Evolutionary conservation across 2,888 invertebrate species (phyloP), one percentile per base, ranked within the genome.

Genomic region (Dinocampus coccinellae): DNA sequence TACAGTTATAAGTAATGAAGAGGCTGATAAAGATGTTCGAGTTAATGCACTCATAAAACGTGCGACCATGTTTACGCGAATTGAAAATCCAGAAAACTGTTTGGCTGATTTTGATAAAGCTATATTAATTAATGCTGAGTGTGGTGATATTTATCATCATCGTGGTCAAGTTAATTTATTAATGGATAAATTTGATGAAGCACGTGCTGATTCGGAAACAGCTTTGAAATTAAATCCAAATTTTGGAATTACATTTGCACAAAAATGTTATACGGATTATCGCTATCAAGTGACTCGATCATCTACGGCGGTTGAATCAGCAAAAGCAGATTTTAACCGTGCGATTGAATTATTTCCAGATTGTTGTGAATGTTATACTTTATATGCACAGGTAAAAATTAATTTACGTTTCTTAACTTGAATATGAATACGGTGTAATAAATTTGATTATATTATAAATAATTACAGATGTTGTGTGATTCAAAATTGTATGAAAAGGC

Each of bases 71-170:
- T 91, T 92, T 78, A 93, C 97, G 87, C 96, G 97, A 84, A 88
- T 93, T 66, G 94, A 94, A 79, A 90, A 93, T 75, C 90, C 92
- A 39, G 92, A 92, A 47, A 91, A 91, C 74, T 95, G 95, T 77
- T 89, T 96, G 78, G 91, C 90, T 67, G 96, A 96, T 86, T 97
- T 97, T 88, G 91, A 92, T 16, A 88, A 87, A 77, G 98, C 97
- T 36, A 92, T 93, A 53, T 89, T 91, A 80, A 85, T 96, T 61
- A 94, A 95, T 80, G 92, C 95, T 0, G 89, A 93, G 36, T 95
- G 95, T 86, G 91, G 94, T 24, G 98, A 98, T 86, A 92, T 98
- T 66, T 98, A 94, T 87, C 96, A 97, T 86, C 97, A 98, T 83
- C 90, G 97, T 75, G 98, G 97, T 64, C 91, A 92, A 88, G 92